These are phyloP conservation scores for Notothenia coriiceps DNA, from an alignment of 2,113 vertebrate species.

Conservation along the genomic window DNA sequence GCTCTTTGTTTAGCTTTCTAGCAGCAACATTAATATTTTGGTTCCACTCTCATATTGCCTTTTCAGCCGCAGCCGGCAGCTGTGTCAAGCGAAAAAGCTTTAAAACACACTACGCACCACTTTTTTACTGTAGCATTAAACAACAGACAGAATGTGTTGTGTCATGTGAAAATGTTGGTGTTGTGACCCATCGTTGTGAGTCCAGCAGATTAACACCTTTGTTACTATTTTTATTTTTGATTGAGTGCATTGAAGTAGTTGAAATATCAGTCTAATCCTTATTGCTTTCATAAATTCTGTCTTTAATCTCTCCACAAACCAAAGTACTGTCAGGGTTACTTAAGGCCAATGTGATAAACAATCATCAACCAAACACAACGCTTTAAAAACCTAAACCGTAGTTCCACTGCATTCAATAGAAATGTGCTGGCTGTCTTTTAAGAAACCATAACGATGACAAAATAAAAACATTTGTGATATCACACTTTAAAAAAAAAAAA, in stretches of 20 bases:
- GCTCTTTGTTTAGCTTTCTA: not conserved
- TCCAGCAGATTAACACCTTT: conserved; percentile 21
- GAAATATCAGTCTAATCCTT: conserved; percentile 35
- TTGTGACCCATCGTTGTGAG: not conserved
- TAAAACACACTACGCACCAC: not conserved
- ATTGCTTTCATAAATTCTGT: conserved; percentile 9
- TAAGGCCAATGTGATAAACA: conserved; percentile 30
- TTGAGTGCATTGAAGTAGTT: not conserved
- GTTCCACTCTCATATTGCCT: not conserved
- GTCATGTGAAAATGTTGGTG: not conserved
- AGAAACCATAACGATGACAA: too few relatives aligned
- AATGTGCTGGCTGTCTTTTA: too few relatives aligned
- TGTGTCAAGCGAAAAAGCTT: not conserved
- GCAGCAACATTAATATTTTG: not conserved
- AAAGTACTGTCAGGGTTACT: conserved; percentile 9
- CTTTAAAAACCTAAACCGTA: not conserved
- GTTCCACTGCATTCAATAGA: not conserved
- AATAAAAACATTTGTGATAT: not conserved
- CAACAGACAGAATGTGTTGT: not conserved
- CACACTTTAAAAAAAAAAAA: too few relatives aligned
- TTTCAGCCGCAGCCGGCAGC: not conserved
- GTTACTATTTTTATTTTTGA: conserved; percentile 19
- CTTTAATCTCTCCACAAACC: conserved; percentile 44
- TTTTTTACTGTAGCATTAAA: not conserved
- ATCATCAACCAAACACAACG: conserved; percentile 15